Base-by-base conservation (phyloP, 1,140 invertebrate genomes). In the Heliconius eleuchia region DNA sequence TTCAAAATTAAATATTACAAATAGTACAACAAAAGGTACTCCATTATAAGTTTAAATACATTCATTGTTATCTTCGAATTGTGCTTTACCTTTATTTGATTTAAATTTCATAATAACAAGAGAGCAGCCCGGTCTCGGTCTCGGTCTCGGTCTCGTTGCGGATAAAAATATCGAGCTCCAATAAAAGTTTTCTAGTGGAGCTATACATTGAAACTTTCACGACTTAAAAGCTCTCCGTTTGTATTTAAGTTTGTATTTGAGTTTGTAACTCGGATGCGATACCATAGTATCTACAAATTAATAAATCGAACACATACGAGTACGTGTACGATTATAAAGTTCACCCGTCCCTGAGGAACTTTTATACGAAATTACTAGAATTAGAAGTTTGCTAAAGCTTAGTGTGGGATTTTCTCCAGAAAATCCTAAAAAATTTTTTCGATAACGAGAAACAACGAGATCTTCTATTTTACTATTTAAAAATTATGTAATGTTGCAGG, bases 211-310 rank as follows among this genome's bases (percentile, higher is more conserved):
- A 70, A 74, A 76, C 55, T 66, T 76, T 66, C 23, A 34, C 57
- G 60, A 76, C 39, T 76, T 75, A 66, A 66, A 66, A 75, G 74
- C 55, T 75, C 60, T 75, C 39, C 74, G 39, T 75, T 75, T 75
- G 74, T 75, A 46, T 75, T 46, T 75, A 66, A 57, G 19, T 57
- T 46, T 5, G 55, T 23, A 27, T 66, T 27, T 16, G 23, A 16
- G 23, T 66, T 30, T 27, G 57, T 66, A 27, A 13, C 23, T 66
- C 57, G 3, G 57, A 27, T 27, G 13, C 57, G 23, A 16, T 16
- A 66, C 60, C 30, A 16, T 66, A 30, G 60, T 30, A n/a, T 66
- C 23, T 30, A 66, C 57, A 13, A 66, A 66, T 66, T 66, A 37
- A 37, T 37, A 37, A 37, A 37, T 37, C 34, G 34, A 37, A 37